Conservation (phyloP, 2,888 invertebrate species). For the Clunio marinus region DNA sequence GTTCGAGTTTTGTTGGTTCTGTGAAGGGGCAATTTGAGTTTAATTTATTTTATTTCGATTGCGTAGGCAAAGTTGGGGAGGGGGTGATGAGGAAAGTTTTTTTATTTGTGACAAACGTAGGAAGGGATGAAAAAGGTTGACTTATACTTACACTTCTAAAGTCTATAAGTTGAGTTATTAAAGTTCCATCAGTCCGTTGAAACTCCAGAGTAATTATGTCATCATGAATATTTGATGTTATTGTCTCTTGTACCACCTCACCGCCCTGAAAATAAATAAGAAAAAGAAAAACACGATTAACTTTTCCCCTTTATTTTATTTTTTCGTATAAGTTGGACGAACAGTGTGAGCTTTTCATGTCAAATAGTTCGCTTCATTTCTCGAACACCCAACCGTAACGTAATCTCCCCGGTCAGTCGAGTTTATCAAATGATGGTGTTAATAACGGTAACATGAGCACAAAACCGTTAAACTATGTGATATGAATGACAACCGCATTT, state of each 20-base stretch:
- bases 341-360: background rate
- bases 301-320: background rate
- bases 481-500: background rate
- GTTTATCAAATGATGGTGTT: slow-evolving; percentile 32
- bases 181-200: slow-evolving; percentile 84
- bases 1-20: too few relatives aligned
- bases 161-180: slow-evolving; percentile 88
- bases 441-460: slow-evolving; percentile 27
- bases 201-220: slow-evolving; percentile 87
- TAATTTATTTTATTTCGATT: too few relatives aligned
- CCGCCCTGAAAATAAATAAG: slow-evolving; percentile 66
- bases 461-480: slow-evolving; percentile 20
- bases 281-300: background rate
- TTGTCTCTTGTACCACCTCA: slow-evolving; percentile 88
- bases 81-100: too few relatives aligned
- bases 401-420: background rate
- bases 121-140: background rate
- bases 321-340: background rate
- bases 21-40: too few relatives aligned
- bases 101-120: too few relatives aligned
- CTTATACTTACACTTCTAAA: slow-evolving; percentile 78
- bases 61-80: too few relatives aligned
- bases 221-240: slow-evolving; percentile 84
- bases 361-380: background rate
- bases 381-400: background rate